Evolutionary conservation across 2,113 vertebrate species (phyloP).

Genomic region (Butorides virescens): DNA sequence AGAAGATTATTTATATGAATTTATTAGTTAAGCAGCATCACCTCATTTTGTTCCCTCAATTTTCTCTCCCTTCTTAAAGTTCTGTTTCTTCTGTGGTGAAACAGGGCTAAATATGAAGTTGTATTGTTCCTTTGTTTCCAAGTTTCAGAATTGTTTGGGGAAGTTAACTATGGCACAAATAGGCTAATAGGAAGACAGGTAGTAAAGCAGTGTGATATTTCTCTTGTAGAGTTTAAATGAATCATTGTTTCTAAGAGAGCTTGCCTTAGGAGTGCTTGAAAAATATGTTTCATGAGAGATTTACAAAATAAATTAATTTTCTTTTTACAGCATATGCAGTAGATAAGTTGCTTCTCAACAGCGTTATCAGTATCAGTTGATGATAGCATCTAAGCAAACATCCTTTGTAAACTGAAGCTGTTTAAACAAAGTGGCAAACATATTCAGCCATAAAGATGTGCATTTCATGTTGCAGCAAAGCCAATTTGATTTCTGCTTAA

Average conservation of each 20-base stretch:
- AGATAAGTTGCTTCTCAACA: not conserved
- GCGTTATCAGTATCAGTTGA: not conserved
- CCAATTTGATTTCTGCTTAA: not conserved
- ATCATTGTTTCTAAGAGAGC: not conserved
- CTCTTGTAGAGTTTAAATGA: not conserved
- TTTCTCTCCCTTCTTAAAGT: not conserved
- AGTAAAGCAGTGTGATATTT: not conserved
- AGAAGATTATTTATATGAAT: conserved; percentile 40
- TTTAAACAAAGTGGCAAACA: not conserved
- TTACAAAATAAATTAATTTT: not conserved
- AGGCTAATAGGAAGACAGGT: not conserved
- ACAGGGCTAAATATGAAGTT: not conserved
- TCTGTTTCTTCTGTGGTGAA: not conserved
- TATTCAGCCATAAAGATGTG: not conserved
- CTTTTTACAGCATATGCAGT: not conserved
- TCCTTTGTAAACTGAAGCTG: not conserved
- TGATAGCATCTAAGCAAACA: not conserved
- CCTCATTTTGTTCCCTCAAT: not conserved
- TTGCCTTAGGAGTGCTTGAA: not conserved
- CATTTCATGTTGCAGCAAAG: not conserved
- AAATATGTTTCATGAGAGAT: not conserved
- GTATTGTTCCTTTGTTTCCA: not conserved
- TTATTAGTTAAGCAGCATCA: conserved; percentile 12
- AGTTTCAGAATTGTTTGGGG: not conserved
- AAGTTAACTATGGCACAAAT: not conserved